Evolutionary conservation across 2,113 vertebrate species (phyloP).

Genomic region (Ammodytes dubius): DNA sequence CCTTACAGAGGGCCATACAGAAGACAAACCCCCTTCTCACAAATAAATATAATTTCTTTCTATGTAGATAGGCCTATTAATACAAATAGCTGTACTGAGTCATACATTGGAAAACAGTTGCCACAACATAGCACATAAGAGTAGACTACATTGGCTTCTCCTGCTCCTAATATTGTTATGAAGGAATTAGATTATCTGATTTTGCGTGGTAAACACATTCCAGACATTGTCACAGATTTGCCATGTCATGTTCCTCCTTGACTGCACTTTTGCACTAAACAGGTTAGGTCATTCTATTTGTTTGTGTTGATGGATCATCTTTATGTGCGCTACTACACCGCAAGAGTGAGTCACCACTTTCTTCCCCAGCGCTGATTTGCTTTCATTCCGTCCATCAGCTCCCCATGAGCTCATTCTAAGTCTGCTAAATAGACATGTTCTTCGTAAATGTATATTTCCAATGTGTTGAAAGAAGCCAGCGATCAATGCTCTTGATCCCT

Average conservation of each 20-base stretch:
- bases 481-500: conserved; percentile 24
- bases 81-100: neutral
- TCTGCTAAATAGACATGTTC: conserved; percentile 32
- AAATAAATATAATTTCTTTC: neutral
- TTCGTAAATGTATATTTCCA: conserved; percentile 60
- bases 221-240: conserved; percentile 48
- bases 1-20: neutral
- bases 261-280: conserved; percentile 39
- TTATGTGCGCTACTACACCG: conserved; percentile 24
- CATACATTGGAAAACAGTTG: neutral
- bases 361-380: conserved; percentile 10
- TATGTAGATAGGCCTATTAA: neutral
- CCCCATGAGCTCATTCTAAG: conserved; percentile 38
- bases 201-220: conserved; percentile 55
- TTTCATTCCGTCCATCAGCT: conserved; percentile 37
- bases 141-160: neutral
- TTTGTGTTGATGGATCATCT: conserved; percentile 42
- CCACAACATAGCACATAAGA: neutral
- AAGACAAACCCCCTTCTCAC: neutral
- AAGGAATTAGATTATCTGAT: conserved; percentile 54
- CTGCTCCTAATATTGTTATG: conserved; percentile 35
- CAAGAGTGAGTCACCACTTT: conserved; percentile 31
- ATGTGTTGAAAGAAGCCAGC: conserved; percentile 44
- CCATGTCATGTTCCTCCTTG: conserved; percentile 41
- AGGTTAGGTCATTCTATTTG: conserved; percentile 40